Percentiles rank a stretch among this genome's conserved stretches.
Conservation (phyloP, 1,140 invertebrate genomes). For the Zophobas atratus region DNA sequence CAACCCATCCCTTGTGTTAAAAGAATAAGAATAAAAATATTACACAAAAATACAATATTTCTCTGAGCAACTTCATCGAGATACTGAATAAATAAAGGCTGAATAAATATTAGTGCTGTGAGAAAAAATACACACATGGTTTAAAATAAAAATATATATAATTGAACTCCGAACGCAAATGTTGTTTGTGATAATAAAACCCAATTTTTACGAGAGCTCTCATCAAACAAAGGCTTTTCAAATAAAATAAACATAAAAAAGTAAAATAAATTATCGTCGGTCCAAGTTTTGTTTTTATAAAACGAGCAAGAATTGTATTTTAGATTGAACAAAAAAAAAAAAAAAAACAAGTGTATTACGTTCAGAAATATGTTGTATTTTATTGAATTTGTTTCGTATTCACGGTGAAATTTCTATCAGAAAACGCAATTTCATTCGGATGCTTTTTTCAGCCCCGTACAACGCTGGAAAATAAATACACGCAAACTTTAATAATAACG, state of each 20-base stretch:
- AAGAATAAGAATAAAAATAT: conserved; percentile 37
- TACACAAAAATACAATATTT: conserved; percentile 43
- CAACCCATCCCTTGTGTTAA: neutral
- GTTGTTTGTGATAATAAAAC: conserved; percentile 65
- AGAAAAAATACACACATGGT: conserved; percentile 58
- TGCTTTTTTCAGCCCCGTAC: conserved; percentile 46
- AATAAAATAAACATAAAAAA: conserved; percentile 64
- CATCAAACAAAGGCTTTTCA: conserved; percentile 64
- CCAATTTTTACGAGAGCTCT: conserved; percentile 65
- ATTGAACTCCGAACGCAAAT: conserved; percentile 60
- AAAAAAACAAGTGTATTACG: conserved; percentile 53
- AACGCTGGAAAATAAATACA: conserved; percentile 50
- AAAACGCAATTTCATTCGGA: conserved; percentile 48
- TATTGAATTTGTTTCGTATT: conserved; percentile 56
- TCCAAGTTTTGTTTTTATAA: conserved; percentile 63
- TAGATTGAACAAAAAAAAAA: conserved; percentile 54
- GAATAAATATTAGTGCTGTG: conserved; percentile 57
- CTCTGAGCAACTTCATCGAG: conserved; percentile 42
- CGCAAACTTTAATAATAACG: conserved; percentile 48
- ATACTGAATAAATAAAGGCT: conserved; percentile 57
- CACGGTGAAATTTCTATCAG: conserved; percentile 52
- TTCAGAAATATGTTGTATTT: conserved; percentile 57
- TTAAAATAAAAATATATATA: conserved; percentile 54
- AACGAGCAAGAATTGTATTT: conserved; percentile 56
- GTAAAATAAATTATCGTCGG: conserved; percentile 64